A percentile compares a stretch with the other conserved stretches of the same genome.
Conservation (phyloP, 1,140 invertebrate species). For the Melitaea cinxia region DNA sequence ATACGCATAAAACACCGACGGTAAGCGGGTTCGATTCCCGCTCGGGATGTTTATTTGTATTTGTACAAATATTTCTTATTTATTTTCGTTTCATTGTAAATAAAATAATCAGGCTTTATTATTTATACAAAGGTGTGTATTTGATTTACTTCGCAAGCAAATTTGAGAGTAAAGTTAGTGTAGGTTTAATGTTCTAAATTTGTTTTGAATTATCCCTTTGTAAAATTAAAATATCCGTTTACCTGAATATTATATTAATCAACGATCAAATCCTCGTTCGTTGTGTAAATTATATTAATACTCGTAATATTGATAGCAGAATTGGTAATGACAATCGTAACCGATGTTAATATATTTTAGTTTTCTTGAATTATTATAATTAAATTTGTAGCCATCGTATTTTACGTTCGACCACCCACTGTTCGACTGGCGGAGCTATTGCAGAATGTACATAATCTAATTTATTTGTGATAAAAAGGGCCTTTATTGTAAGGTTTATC, state of each 20-base stretch:
- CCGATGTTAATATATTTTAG: slow-evolving; percentile 40
- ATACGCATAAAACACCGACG: no score
- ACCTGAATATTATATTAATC: slow-evolving; percentile 21
- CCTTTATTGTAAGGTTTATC: neutral
- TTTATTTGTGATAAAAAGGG: neutral
- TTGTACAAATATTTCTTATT: no score
- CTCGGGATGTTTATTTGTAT: no score
- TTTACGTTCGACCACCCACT: slow-evolving; percentile 22
- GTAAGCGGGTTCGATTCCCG: no score
- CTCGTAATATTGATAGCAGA: slow-evolving; percentile 36
- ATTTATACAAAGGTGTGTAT: no score
- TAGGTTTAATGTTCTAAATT: slow-evolving; percentile 2
- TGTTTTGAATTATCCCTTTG: slow-evolving; percentile 13
- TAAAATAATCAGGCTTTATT: no score
- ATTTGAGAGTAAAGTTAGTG: neutral
- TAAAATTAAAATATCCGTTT: slow-evolving; percentile 22
- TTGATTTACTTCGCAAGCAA: no score
- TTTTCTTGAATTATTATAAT: slow-evolving; percentile 38
- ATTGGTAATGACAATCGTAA: slow-evolving; percentile 38
- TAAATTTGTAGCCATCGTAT: slow-evolving; percentile 29
- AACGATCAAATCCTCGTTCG: slow-evolving; percentile 29
- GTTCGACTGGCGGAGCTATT: neutral
- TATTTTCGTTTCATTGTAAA: no score
- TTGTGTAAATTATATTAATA: slow-evolving; percentile 9
- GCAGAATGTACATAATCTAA: neutral